Conservation (phyloP, 2,888 invertebrate species). For the Pheosia tremula region DNA sequence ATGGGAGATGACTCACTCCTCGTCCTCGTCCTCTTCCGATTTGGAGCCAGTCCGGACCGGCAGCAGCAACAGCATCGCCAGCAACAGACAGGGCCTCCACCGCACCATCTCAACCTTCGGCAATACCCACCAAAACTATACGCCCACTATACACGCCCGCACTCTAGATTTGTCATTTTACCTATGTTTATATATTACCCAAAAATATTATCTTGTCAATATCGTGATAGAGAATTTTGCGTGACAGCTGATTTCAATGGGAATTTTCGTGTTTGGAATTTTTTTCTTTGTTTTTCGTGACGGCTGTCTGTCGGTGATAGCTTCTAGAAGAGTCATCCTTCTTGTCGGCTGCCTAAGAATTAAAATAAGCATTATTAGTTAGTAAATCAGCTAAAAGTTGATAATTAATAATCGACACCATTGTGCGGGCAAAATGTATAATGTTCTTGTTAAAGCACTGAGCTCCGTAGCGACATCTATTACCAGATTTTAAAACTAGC, state of each 20-base stretch:
- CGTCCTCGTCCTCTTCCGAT: conserved; percentile 60
- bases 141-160: conserved; percentile 47
- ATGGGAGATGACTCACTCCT: conserved; percentile 49
- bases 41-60: conserved; percentile 55
- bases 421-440: neutral
- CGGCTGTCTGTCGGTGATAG: neutral
- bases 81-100: conserved; percentile 66
- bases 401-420: neutral
- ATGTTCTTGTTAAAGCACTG: neutral
- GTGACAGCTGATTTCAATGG: conserved; percentile 59
- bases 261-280: conserved; percentile 69
- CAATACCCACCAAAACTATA: conserved; percentile 32
- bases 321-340: neutral
- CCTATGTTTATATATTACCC: conserved; percentile 40
- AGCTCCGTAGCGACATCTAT: conserved; percentile 55
- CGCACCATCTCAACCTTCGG: conserved; percentile 63
- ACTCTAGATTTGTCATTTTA: conserved; percentile 76
- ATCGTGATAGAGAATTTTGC: conserved; percentile 49
- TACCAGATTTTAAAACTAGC: conserved; percentile 46
- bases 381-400: neutral
- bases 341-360: neutral
- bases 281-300: conserved; percentile 54
- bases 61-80: conserved; percentile 66
- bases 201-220: conserved; percentile 44
- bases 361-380: neutral